Evolutionary conservation across 2,888 invertebrate species (phyloP).

Genomic region (Drosophila aldrichi): DNA sequence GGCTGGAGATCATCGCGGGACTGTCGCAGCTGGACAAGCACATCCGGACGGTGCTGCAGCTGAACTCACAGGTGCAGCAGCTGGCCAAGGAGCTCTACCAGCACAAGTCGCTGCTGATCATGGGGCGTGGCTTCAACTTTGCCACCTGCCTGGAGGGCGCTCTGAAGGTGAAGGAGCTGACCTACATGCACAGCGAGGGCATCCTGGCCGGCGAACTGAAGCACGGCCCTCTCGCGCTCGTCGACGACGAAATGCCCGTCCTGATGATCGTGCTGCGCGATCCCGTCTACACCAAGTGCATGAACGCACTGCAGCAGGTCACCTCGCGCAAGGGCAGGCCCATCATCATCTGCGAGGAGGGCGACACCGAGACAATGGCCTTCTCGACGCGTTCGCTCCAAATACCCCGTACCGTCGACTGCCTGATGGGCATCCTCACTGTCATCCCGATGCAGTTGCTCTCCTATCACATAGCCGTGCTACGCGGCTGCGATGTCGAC

Average conservation of each 20-base stretch:
- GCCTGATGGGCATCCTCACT: conserved; percentile 95
- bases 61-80: conserved; percentile 93
- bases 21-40: conserved; percentile 93
- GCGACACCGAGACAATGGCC: conserved; percentile 93
- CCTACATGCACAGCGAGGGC: conserved; percentile 99
- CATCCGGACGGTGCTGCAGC: conserved; percentile 94
- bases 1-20: conserved; percentile 95
- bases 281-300: conserved; percentile 97
- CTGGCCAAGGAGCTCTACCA: conserved; percentile 95
- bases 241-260: conserved; percentile 98
- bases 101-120: conserved; percentile 98
- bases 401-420: conserved; percentile 98
- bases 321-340: conserved; percentile 96
- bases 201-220: conserved; percentile 99
- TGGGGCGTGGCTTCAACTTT: conserved; percentile 99
- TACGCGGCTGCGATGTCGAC: conserved; percentile 97
- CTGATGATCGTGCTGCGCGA: conserved; percentile 99
- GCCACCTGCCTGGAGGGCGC: conserved; percentile 99
- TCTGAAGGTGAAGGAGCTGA: conserved; percentile 98
- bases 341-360: conserved; percentile 96
- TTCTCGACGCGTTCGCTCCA: conserved; percentile 92
- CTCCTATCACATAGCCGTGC: conserved; percentile 98
- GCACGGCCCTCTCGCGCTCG: conserved; percentile 98
- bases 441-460: conserved; percentile 99
- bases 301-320: conserved; percentile 99